Evolutionary conservation across 2,888 invertebrate species (phyloP).

Genomic region (Prenolepis imparis): DNA sequence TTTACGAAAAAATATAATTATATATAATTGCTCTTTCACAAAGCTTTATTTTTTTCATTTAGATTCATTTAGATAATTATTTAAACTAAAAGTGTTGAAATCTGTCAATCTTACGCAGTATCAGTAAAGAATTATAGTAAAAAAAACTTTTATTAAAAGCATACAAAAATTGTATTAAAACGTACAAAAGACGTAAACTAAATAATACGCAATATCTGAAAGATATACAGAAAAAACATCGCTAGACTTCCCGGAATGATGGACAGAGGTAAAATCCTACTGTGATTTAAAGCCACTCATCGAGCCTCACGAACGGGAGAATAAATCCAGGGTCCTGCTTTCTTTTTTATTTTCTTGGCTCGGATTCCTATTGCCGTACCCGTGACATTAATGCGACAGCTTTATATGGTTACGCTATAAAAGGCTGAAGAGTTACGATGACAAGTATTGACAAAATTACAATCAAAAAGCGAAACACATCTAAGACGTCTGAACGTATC

Average conservation of each 20-base stretch:
- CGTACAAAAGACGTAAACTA: background rate
- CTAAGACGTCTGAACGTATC: background rate
- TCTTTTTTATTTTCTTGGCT: constrained; percentile 13
- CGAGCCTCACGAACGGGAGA: constrained; percentile 3
- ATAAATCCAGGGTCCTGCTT: constrained; percentile 12
- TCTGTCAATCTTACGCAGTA: background rate
- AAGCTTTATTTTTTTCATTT: background rate
- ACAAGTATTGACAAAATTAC: background rate
- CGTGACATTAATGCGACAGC: constrained; percentile 31
- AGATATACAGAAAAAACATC: background rate
- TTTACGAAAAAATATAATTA: background rate
- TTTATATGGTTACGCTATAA: constrained; percentile 36
- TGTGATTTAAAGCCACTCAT: constrained; percentile 46
- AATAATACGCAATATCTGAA: constrained; percentile 6
- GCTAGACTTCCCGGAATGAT: background rate
- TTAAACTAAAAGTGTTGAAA: background rate
- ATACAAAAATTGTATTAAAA: background rate
- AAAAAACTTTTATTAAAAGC: constrained; percentile 14
- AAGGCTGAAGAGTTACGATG: constrained; percentile 2
- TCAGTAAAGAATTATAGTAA: background rate
- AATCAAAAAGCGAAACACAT: background rate
- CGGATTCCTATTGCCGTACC: background rate
- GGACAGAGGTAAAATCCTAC: constrained; percentile 24
- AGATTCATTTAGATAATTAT: background rate
- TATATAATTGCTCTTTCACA: background rate